Conservation (phyloP, 2,113 vertebrate species). For the Notarius lentiginosus region DNA sequence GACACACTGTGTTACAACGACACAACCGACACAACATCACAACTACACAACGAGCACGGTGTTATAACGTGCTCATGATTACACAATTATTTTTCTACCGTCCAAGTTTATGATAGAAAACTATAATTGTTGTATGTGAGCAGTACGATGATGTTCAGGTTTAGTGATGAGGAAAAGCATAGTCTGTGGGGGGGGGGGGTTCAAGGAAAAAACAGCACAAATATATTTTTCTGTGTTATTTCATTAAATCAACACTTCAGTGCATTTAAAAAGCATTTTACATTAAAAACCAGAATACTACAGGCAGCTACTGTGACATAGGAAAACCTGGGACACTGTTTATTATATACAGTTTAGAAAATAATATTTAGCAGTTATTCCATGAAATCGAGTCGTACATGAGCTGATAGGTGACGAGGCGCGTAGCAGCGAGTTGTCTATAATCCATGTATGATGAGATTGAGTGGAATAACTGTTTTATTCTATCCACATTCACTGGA, state of each 20-base stretch:
- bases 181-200: too few relatives aligned
- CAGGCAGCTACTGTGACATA: neutral
- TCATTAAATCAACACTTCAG: too few relatives aligned
- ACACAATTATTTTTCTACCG: neutral
- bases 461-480: too few relatives aligned
- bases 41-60: neutral
- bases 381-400: too few relatives aligned
- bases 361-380: neutral
- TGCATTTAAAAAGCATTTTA: neutral
- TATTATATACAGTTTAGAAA: neutral
- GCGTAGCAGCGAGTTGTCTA: too few relatives aligned
- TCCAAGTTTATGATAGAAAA: neutral
- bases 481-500: too few relatives aligned
- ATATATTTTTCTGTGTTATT: neutral
- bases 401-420: too few relatives aligned
- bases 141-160: neutral
- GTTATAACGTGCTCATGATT: too few relatives aligned
- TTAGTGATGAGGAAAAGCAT: neutral
- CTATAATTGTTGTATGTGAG: neutral
- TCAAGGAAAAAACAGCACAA: neutral
- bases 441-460: too few relatives aligned
- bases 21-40: neutral
- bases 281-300: neutral
- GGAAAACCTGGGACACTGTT: neutral
- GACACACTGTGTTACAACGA: constrained; percentile 36